Base-by-base conservation (phyloP, 2,888 invertebrate species). In the Aspidiotus destructor region DNA sequence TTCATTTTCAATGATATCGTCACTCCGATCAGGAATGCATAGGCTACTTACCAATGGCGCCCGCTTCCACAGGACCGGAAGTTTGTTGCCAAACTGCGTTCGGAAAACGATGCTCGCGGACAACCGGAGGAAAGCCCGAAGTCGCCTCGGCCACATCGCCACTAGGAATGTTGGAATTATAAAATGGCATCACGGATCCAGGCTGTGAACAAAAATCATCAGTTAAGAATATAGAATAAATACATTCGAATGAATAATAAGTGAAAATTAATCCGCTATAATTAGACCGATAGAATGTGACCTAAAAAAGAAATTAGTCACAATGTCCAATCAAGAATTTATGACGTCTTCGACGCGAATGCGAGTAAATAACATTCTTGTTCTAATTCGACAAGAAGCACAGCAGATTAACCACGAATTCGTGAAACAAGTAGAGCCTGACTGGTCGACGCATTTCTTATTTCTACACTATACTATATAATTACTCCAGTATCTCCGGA, bases 181-280 rank as follows among this genome's bases (percentile, higher is more conserved):
- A 75, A 69, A 75, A 74, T 41, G 75, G 75, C 73, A 75, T 74
- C 42, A 74, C 73, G n/a, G 73, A 62, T 76, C 89, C 90, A 88
- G 76, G 86, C 85, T 85, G 78, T 57, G 78, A 76, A 73, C 69
- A 72, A 70, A 72, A 60, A 42, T 17, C 64, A 1, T 28, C 28
- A 28, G 1, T 28, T 28, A 28, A 28, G 28, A 28, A 28, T n/a
- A n/a, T 5, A 28, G 28, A 28, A 28, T 28, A 28, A 28, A 28
- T 28, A 28, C 28, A 28, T 28, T 28, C 5, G 28, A 28, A 5
- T 28, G 5, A 28, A 28, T 28, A 28, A 28, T 28, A 28, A 28
- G n/a, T 28, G 28, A 28, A 28, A 28, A 28, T 28, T 3, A 28
- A 28, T 1, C 28, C 5, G 5, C 2, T 1, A 28, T 28, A 28